Conservation (phyloP, 1,140 invertebrate species). For the Drosophila azteca region DNA sequence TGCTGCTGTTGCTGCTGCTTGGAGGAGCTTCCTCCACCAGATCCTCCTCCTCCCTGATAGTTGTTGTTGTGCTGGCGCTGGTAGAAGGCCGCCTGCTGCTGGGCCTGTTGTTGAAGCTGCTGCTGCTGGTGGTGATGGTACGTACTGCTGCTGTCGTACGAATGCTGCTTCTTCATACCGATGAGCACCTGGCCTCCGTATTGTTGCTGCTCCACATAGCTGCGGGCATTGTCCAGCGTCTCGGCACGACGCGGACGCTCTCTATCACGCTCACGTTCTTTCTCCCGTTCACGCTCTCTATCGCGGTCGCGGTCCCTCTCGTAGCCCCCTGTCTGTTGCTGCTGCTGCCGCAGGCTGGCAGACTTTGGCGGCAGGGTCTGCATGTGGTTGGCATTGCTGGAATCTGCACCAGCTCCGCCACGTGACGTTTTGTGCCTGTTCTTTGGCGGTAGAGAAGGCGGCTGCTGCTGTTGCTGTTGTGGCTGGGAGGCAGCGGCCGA, state of each 20-base stretch:
- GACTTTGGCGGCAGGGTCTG: slow-evolving; percentile 79
- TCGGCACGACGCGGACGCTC: slow-evolving; percentile 70
- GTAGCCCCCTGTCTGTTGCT: neutral
- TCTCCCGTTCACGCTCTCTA: slow-evolving; percentile 41
- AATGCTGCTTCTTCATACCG: slow-evolving; percentile 78
- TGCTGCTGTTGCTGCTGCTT: slow-evolving; percentile 61
- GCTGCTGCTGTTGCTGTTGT: slow-evolving; percentile 62
- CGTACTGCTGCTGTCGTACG: slow-evolving; percentile 72
- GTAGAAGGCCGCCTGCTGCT: slow-evolving; percentile 57
- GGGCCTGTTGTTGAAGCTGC: slow-evolving; percentile 55
- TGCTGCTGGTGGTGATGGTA: slow-evolving; percentile 68
- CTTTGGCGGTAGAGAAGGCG: slow-evolving; percentile 80
- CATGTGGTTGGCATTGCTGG: slow-evolving; percentile 73
- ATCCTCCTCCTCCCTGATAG: slow-evolving; percentile 41
- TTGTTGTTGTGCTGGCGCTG: slow-evolving; percentile 74
- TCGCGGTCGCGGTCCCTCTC: slow-evolving; percentile 47
- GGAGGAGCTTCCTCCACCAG: slow-evolving; percentile 9
- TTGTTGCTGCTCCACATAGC: slow-evolving; percentile 70
- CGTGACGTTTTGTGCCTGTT: slow-evolving; percentile 74
- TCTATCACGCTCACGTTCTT: slow-evolving; percentile 26
- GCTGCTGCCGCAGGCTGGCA: slow-evolving; percentile 58
- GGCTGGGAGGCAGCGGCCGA: slow-evolving; percentile 22
- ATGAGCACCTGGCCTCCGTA: slow-evolving; percentile 46
- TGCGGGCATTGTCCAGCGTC: slow-evolving; percentile 77
- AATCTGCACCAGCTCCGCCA: slow-evolving; percentile 28